Base-by-base conservation (phyloP, 2,888 invertebrate genomes). In the Dynastes grantii region DNA sequence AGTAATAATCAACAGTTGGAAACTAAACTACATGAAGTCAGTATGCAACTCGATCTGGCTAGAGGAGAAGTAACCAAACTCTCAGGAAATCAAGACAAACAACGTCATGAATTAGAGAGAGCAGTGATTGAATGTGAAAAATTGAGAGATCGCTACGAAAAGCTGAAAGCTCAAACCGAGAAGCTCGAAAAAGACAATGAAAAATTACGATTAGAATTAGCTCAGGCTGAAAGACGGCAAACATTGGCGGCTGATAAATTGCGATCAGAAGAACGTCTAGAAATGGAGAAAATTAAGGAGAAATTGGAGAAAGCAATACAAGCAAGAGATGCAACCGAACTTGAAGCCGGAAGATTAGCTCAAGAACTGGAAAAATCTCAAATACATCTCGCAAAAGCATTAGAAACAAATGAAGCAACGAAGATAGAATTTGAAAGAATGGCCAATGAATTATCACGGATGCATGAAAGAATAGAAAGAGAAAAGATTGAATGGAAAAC, bases 101-200 rank as follows among this genome's bases (percentile, higher is more conserved):
- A 95, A 87, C 91, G 95, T 58, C 90, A 92, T 81, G 96, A 96
- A 85, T 90, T 96, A 84, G 97, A 96, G 88, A 91, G 96, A 65
- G 94, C 96, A 83, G 94, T 95, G 85, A 96, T 97, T 87, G 97
- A 97, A 89, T 94, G 95, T 84, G 97, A 97, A 87, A 97, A 97
- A 90, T 93, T 96, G 81, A 92, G 95, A 84, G 97, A 97, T 85
- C 92, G 96, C 81, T 82, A 96, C 87, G 97, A 97, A 86, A 96
- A 96, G 89, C 89, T 96, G n/a, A 94, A 94, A 85, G 87, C 92
- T 77, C 92, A 93, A 82, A 91, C 92, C 76, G 94, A 94, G 78
- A 93, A 93, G 84, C 87, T 94, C 78, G 94, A 94, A 84, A 92
- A 93, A 83, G 95, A 96, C 86, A 95, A 95, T 82, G 95, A 95